Evolutionary conservation across 2,888 invertebrate genomes (phyloP).

Genomic region (Xylophagus ater): DNA sequence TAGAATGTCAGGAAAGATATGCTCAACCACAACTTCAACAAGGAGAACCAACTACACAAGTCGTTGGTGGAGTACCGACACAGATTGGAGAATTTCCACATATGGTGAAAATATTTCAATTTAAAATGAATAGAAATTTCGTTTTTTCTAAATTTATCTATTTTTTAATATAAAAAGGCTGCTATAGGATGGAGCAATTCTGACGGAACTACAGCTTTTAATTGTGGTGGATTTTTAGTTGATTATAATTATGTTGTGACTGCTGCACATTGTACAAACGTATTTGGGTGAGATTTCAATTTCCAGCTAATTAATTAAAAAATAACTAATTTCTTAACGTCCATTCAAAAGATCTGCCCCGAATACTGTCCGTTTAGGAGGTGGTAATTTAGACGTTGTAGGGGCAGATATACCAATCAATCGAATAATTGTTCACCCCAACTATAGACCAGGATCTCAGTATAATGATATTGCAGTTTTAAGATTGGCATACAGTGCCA

Average conservation of each 20-base stretch:
- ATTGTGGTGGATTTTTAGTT: slow-evolving; percentile 10
- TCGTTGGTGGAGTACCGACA: slow-evolving; percentile 14
- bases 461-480: background rate
- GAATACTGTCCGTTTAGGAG: slow-evolving; percentile 2
- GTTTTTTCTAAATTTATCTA: background rate
- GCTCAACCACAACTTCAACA: background rate
- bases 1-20: background rate
- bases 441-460: slow-evolving; percentile 2
- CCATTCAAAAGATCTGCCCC: background rate
- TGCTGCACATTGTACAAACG: slow-evolving; percentile 15
- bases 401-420: background rate
- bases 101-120: slow-evolving; percentile 8
- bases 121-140: background rate
- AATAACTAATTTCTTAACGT: background rate
- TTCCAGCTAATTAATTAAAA: background rate
- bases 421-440: slow-evolving; percentile 5
- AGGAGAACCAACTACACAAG: too few species aligned
- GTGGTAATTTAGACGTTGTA: background rate
- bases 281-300: slow-evolving; percentile 4
- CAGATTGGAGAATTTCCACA: slow-evolving; percentile 16
- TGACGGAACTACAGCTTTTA: slow-evolving; percentile 1
- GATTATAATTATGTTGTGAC: slow-evolving; percentile 12
- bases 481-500: too few species aligned
- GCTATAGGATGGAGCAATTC: slow-evolving; percentile 3
- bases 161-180: slow-evolving; percentile 2